Base-by-base conservation (phyloP, 1,140 invertebrate genomes). In the Pomacea maculata region DNA sequence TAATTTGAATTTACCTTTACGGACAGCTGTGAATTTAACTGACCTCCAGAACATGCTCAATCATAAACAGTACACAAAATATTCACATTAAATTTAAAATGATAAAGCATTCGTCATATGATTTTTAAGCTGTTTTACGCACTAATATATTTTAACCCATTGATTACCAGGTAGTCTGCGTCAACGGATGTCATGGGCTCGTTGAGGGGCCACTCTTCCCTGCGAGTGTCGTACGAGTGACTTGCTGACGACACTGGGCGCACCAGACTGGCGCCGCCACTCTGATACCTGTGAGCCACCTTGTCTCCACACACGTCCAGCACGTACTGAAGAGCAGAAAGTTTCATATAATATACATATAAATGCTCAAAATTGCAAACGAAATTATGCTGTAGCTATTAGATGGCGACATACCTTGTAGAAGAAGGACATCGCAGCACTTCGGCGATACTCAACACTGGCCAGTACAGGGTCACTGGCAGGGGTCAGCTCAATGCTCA, bases 131-230 rank as follows among this genome's bases (percentile, higher is more conserved):
- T 45, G 34, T 6, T 2, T 6, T 6, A 45, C 34, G 1, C 1
- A 6, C 34, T 4, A 45, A 45, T 45, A 45, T 2, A 45, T 45
- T 45, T 45, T 45, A 45, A 45, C 0, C 34, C 4, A 6, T 61
- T 9, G 57, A 8, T 61, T 61, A 87, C 87, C 86, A 97, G 95
- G 67, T 94, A 92, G 57, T 95, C 87, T 6, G 94, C 94, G 89
- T 96, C 96, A 11, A 95, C 81, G 89, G 97, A 97, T 9, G 93
- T 91, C 55, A 96, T 90, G 0, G 96, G 94, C 88, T 97, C 92
- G 83, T 94, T 95, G 2, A 97, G 86, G 1, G 96, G 96, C 93
- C 94, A 97, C 71, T 94, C 83, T 15, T 93, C 91, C 84, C 94
- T 93, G 82, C 95, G 93, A 0, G 94, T 95, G 80, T 95, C 93